Conservation (phyloP, 1,140 invertebrate species). For the Brachionus plicatilis region DNA sequence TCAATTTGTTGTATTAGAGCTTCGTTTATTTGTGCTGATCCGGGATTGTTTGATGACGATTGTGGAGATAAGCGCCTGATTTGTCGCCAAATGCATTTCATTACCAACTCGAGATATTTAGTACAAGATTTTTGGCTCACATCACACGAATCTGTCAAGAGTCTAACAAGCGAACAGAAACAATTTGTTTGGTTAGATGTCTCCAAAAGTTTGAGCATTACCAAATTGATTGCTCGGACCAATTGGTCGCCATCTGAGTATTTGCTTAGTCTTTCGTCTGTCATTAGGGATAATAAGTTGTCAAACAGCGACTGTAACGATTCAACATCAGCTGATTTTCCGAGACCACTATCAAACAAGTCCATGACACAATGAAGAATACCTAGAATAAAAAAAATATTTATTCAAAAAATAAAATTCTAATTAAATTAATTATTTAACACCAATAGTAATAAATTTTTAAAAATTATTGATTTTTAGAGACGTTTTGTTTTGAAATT, state of each 20-base stretch:
- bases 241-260: constrained; percentile 28
- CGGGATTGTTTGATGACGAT: background rate
- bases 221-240: constrained; percentile 36
- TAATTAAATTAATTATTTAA: no score
- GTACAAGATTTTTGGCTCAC: background rate
- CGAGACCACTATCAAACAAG: constrained; percentile 7
- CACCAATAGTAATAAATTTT: no score
- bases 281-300: constrained; percentile 8
- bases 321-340: background rate
- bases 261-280: background rate
- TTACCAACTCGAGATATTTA: constrained; percentile 40
- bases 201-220: constrained; percentile 37
- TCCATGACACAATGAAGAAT: constrained; percentile 16
- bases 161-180: constrained; percentile 6
- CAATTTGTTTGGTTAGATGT: constrained; percentile 27
- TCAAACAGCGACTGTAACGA: background rate
- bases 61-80: constrained; percentile 25
- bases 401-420: no score
- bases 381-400: background rate
- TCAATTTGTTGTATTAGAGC: constrained; percentile 19
- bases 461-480: no score
- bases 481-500: no score
- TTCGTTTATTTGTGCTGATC: background rate
- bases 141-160: constrained; percentile 32
- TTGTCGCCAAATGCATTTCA: constrained; percentile 40